Conservation (phyloP, 2,797 vertebrate species). For the Champsocephalus esox region DNA sequence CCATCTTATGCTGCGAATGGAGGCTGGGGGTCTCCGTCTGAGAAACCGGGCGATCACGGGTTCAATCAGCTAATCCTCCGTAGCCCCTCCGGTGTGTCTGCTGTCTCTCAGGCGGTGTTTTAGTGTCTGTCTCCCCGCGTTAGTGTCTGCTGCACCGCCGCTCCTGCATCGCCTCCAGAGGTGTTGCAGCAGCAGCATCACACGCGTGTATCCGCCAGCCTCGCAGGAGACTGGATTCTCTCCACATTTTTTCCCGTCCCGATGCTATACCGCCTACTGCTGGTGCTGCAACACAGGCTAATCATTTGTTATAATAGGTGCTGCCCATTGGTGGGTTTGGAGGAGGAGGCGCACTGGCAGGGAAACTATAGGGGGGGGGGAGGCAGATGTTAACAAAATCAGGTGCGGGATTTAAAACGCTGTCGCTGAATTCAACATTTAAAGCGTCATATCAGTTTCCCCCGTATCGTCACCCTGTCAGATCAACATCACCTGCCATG, state of each 20-base stretch:
- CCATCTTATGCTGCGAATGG: slow-evolving; percentile 11
- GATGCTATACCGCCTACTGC: slow-evolving; percentile 36
- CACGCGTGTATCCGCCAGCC: slow-evolving; percentile 40
- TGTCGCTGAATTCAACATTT: background rate
- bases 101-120: slow-evolving; percentile 38
- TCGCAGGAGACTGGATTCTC: slow-evolving; percentile 30
- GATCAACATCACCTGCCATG: background rate
- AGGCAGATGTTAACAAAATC: slow-evolving; percentile 15
- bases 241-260: slow-evolving; percentile 24
- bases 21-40: slow-evolving; percentile 33
- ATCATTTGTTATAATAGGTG: slow-evolving; percentile 49
- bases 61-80: slow-evolving; percentile 53
- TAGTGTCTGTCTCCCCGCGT: slow-evolving; percentile 39
- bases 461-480: background rate
- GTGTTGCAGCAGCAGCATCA: slow-evolving; percentile 46
- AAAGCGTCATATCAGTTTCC: background rate
- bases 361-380: background rate
- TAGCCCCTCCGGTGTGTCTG: slow-evolving; percentile 20
- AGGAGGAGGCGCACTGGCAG: slow-evolving; percentile 30
- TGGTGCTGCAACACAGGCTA: slow-evolving; percentile 51
- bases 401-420: slow-evolving; percentile 13
- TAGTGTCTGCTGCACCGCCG: slow-evolving; percentile 50
- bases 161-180: slow-evolving; percentile 59
- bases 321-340: slow-evolving; percentile 56
- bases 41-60: slow-evolving; percentile 38